phyloP scores from a whole-genome alignment of 1,140 invertebrate genomes.

The Colletes gigas region DNA sequence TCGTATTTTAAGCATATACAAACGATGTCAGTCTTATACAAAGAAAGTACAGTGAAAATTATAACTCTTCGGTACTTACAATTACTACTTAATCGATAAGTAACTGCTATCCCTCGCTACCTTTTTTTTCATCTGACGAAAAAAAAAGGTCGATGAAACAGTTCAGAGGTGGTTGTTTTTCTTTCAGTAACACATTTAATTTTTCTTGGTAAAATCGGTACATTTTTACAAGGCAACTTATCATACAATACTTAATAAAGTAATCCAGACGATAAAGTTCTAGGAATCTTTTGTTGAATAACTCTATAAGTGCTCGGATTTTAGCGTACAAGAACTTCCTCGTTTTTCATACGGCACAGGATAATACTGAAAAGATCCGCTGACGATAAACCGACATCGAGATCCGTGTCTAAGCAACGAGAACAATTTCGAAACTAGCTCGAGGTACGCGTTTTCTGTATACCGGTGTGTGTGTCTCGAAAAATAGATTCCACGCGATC shows the following conservation, averaged over 20 bases:
- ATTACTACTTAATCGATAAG: constrained; percentile 56
- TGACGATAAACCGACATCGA: neutral
- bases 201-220: constrained; percentile 75
- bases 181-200: constrained; percentile 74
- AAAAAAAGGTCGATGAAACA: constrained; percentile 63
- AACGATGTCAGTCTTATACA: constrained; percentile 69
- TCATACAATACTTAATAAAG: constrained; percentile 70
- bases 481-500: constrained; percentile 31
- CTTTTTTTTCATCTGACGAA: constrained; percentile 36
- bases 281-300: constrained; percentile 46
- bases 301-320: constrained; percentile 53
- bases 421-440: constrained; percentile 13
- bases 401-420: constrained; percentile 4
- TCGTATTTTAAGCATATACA: constrained; percentile 66
- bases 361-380: constrained; percentile 47
- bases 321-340: constrained; percentile 46
- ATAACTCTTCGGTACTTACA: constrained; percentile 66
- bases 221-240: constrained; percentile 76
- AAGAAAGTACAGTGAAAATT: constrained; percentile 68
- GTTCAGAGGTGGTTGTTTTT: constrained; percentile 58
- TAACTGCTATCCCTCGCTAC: constrained; percentile 49
- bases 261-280: constrained; percentile 63
- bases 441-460: constrained; percentile 7
- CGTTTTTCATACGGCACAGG: constrained; percentile 48
- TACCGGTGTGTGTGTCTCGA: neutral